Conservation (phyloP, 2,113 vertebrate genomes). For the Hylia prasina region DNA sequence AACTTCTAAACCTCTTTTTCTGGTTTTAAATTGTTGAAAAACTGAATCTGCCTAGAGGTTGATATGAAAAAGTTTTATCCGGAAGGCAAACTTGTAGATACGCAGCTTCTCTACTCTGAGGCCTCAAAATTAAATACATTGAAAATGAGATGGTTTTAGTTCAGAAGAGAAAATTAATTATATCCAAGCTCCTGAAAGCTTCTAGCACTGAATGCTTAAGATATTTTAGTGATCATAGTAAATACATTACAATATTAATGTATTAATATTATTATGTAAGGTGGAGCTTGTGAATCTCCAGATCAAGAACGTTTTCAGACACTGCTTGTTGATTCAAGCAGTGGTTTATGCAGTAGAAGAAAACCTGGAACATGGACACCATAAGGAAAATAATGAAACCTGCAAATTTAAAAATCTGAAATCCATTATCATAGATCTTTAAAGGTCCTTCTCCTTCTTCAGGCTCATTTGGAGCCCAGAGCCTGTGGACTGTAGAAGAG, state of each 20-base stretch:
- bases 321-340: not conserved
- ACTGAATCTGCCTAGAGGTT: not conserved
- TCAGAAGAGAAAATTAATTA: not conserved
- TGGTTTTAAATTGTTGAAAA: not conserved
- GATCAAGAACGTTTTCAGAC: not conserved
- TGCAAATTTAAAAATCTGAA: not conserved
- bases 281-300: not conserved
- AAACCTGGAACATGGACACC: not conserved
- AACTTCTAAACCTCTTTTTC: not conserved
- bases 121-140: not conserved
- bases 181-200: not conserved
- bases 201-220: not conserved
- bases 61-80: not conserved
- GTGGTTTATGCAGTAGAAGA: not conserved
- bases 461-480: not conserved
- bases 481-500: not conserved
- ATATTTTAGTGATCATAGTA: not conserved
- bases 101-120: not conserved
- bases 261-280: too few species aligned
- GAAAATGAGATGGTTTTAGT: not conserved
- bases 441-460: not conserved
- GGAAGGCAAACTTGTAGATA: not conserved
- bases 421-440: not conserved
- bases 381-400: not conserved
- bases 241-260: not conserved